These are phyloP conservation scores for Pseudolaguvia tuberculata DNA, from an alignment of 2,113 vertebrate species.

Conservation along the genomic window DNA sequence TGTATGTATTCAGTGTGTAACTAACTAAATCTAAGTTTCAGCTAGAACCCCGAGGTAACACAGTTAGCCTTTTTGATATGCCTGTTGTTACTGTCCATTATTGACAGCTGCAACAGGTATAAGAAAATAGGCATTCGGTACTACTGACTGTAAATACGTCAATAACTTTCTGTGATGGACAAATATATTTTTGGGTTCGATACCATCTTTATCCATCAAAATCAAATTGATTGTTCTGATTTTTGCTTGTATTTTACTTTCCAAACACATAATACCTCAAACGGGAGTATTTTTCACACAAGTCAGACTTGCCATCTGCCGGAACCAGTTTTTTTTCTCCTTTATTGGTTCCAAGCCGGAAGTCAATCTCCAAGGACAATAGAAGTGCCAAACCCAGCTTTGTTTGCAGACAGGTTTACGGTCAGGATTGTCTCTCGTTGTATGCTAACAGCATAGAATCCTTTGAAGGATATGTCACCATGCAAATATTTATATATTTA, in stretches of 20 bases:
- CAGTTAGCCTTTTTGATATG: not conserved
- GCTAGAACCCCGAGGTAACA: constrained; percentile 1
- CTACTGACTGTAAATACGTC: not conserved
- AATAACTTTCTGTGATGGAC: not conserved
- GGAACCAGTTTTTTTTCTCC: not conserved
- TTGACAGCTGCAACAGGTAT: too few species aligned
- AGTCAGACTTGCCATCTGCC: constrained; percentile 16
- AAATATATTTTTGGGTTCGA: not conserved
- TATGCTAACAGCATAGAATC: constrained; percentile 7
- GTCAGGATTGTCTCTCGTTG: constrained; percentile 16
- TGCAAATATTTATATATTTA: constrained; percentile 13
- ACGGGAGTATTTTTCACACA: not conserved
- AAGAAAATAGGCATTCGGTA: too few species aligned
- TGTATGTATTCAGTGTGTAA: not conserved
- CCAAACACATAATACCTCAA: not conserved
- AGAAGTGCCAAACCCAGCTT: constrained; percentile 25
- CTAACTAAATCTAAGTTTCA: not conserved
- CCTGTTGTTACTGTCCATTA: not conserved
- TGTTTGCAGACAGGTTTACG: constrained; percentile 25
- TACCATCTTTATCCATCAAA: not conserved
- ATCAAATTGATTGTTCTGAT: not conserved
- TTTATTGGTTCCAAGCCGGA: constrained; percentile 40
- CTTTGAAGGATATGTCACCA: constrained; percentile 7
- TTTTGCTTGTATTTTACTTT: not conserved
- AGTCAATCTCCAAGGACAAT: constrained; percentile 38